Evolutionary conservation across 2,113 vertebrate genomes (phyloP).

Genomic region (Thryonomys swinderianus): DNA sequence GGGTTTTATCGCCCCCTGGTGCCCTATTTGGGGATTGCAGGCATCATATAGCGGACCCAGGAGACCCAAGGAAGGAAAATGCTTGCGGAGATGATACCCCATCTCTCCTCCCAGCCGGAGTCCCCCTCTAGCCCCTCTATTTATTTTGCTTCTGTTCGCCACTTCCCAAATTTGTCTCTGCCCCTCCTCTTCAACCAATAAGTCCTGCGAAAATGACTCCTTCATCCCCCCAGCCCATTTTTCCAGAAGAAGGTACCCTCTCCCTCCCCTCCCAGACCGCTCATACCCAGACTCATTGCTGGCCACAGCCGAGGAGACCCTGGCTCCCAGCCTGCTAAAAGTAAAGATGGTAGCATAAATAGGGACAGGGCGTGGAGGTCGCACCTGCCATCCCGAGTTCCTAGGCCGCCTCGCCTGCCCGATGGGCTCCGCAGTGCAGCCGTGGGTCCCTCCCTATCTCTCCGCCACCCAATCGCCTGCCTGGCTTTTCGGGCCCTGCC

Average conservation of each 20-base stretch:
- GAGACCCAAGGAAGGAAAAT: background rate
- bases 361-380: conserved; percentile 47
- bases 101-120: background rate
- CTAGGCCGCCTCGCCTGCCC: conserved; percentile 45
- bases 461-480: conserved; percentile 68
- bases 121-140: background rate
- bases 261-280: conserved; percentile 41
- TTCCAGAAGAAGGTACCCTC: conserved; percentile 53
- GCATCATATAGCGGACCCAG: background rate
- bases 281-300: conserved; percentile 76
- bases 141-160: background rate
- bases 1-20: conserved; percentile 62
- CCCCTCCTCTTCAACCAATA: background rate
- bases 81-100: background rate
- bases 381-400: conserved; percentile 60
- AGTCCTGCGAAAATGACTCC: conserved; percentile 22
- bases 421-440: conserved; percentile 75
- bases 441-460: background rate
- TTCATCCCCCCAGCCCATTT: background rate
- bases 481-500: conserved; percentile 44
- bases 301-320: conserved; percentile 12
- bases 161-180: background rate
- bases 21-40: conserved; percentile 60
- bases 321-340: conserved; percentile 26
- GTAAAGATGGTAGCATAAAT: conserved; percentile 26